Base-by-base conservation (phyloP, 2,797 vertebrate genomes). In the Scleropages formosus region DNA sequence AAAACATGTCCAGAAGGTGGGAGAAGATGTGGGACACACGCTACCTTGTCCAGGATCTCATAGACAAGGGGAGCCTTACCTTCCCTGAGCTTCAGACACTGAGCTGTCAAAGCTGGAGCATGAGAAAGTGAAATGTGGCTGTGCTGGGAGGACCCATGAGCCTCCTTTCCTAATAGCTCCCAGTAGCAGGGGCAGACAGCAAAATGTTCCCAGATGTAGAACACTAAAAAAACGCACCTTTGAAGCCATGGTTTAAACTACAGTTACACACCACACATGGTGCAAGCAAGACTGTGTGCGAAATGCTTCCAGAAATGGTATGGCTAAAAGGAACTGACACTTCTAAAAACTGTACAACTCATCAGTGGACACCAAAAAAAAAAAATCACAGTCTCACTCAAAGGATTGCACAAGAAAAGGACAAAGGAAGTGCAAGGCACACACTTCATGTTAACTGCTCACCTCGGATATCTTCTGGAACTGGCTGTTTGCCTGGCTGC, bases 391-490 rank as follows among this genome's bases (percentile, higher is more conserved):
- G 10, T 49, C 26, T 61, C 39, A 16, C 8, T 13, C 56, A 22
- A 20, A 11, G 20, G 59, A 61, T 24, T 60, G 46, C 67, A 70
- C 20, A 70, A 70, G 51, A 20, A 12, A 18, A 18, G 11, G 53
- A 56, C 53, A 56, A 56, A 56, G 10, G 53, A 56, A 56, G 2
- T 56, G 53, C 49, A 10, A 53, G 53, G 8, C 49, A 8, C 8
- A 10, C 49, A 11, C 51, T 49, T 20, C 3, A 7, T 20, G 18
- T 4, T 39, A 12, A 46, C 31, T 20, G 69, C 92, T 87, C 73
- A 98, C 97, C 96, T 98, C 97, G 0, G 96, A 98, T 87, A 99
- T 99, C 88, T 96, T 96, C 92, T 95, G 95, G 87, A 99, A 99
- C 83, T 98, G 96, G 77, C 39, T 82, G 91, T 98, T 98, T 82